Percentiles rank a stretch among this genome's conserved stretches.
phyloP scores from a whole-genome alignment of 2,113 vertebrate genomes.

The Neotoma lepida region DNA sequence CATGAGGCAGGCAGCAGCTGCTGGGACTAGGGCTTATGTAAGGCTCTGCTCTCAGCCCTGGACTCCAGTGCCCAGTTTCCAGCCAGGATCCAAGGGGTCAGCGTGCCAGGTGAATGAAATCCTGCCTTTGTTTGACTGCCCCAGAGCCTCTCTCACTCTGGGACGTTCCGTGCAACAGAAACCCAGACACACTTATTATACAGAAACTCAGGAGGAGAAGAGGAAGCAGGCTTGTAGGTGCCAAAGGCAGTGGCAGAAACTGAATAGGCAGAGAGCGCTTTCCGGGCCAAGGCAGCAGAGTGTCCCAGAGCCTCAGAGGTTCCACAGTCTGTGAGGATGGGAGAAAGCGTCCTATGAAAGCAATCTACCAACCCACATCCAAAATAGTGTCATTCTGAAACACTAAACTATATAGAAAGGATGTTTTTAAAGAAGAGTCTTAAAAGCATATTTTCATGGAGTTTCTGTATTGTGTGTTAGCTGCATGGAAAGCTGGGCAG shows the following conservation, averaged over 20 bases:
- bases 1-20: conserved; percentile 47
- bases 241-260: conserved; percentile 82
- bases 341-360: conserved; percentile 12
- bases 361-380: conserved; percentile 32
- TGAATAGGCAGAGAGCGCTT: conserved; percentile 77
- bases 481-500: not conserved
- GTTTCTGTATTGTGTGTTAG: conserved; percentile 26
- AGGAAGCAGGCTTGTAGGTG: conserved; percentile 76
- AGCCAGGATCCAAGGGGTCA: conserved; percentile 65
- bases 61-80: conserved; percentile 68
- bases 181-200: conserved; percentile 87
- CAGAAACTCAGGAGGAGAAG: conserved; percentile 81
- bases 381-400: not conserved
- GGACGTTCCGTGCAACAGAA: conserved; percentile 82
- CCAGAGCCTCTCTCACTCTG: conserved; percentile 80
- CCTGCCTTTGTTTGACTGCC: conserved; percentile 85
- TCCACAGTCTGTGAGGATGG: conserved; percentile 51
- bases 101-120: conserved; percentile 79
- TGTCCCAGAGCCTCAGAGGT: conserved; percentile 72
- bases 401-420: not conserved
- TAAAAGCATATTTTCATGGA: conserved; percentile 18
- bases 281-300: conserved; percentile 72
- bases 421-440: not conserved
- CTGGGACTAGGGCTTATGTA: conserved; percentile 68
- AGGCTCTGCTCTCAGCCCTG: conserved; percentile 63